phyloP scores from a whole-genome alignment of 2,797 vertebrate species.

The Smutsia gigantea region DNA sequence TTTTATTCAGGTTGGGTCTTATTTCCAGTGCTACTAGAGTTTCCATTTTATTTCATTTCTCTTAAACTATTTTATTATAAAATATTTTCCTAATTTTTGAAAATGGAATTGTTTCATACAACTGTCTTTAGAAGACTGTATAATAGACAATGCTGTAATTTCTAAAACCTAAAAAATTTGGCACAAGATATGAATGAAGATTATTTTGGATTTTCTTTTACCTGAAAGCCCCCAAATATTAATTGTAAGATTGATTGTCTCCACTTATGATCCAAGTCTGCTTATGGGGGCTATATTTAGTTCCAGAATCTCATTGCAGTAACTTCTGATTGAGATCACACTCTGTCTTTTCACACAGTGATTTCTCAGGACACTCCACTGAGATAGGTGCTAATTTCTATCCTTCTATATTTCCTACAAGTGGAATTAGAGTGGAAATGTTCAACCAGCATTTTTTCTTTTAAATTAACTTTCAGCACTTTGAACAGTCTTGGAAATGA shows the following conservation, averaged over 20 bases:
- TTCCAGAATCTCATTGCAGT: constrained; percentile 47
- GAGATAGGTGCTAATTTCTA: constrained; percentile 64
- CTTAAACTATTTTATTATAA: constrained; percentile 21
- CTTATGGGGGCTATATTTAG: constrained; percentile 51
- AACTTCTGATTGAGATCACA: constrained; percentile 53
- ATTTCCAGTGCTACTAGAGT: not conserved
- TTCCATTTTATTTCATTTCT: not conserved
- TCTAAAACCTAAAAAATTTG: constrained; percentile 38
- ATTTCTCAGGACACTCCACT: constrained; percentile 58
- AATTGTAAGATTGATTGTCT: constrained; percentile 5
- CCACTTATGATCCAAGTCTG: not conserved
- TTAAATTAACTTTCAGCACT: constrained; percentile 61
- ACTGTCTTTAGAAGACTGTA: constrained; percentile 9
- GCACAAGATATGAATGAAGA: constrained; percentile 23
- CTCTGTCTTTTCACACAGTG: constrained; percentile 30
- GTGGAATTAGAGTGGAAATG: constrained; percentile 53
- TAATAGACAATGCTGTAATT: not conserved
- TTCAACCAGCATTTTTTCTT: not conserved
- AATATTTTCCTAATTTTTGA: constrained; percentile 46
- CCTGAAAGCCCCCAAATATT: constrained; percentile 41
- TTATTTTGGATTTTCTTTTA: constrained; percentile 47
- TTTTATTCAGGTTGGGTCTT: constrained; percentile 10
- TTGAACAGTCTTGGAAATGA: constrained; percentile 62
- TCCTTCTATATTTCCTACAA: constrained; percentile 63
- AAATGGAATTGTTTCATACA: not conserved